phyloP scores from a whole-genome alignment of 1,140 invertebrate genomes.

The Hypsibius dujardini region DNA sequence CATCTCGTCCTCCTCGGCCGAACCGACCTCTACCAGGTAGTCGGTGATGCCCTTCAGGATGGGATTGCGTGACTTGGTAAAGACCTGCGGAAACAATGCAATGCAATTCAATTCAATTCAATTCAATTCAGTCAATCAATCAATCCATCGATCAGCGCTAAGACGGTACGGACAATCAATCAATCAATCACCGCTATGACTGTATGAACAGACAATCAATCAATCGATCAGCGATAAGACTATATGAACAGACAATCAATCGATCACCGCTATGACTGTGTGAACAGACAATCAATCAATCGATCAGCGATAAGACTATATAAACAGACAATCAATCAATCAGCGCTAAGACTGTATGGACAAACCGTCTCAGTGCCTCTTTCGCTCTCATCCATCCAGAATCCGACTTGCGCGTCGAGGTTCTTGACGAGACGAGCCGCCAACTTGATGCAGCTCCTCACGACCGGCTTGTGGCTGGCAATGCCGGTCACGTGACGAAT shows the following conservation, averaged over 20 bases:
- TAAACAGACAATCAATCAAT: no score
- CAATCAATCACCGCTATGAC: not conserved
- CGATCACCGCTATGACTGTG: not conserved
- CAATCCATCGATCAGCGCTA: not conserved
- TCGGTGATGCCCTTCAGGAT: slow-evolving; percentile 92
- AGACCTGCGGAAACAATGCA: slow-evolving; percentile 29
- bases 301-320: no score
- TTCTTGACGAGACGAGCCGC: slow-evolving; percentile 86
- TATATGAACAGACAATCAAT: not conserved
- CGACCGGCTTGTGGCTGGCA: slow-evolving; percentile 70
- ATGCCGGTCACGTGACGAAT: slow-evolving; percentile 81
- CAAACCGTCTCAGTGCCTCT: slow-evolving; percentile 20
- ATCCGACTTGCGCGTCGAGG: slow-evolving; percentile 59
- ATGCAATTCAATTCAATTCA: not conserved
- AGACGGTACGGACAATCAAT: not conserved
- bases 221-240: no score
- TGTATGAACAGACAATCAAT: not conserved
- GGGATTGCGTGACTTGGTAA: slow-evolving; percentile 72
- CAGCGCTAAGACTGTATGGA: no score
- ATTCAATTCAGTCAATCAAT: not conserved
- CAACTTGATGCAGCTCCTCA: slow-evolving; percentile 75
- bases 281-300: no score
- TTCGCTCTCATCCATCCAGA: slow-evolving; percentile 49
- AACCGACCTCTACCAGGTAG: slow-evolving; percentile 92
- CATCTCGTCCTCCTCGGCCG: slow-evolving; percentile 88